A percentile compares a stretch with the other conserved stretches of the same genome.
These are phyloP conservation scores for Campoplex capitator DNA, from an alignment of 2,888 invertebrate species.

Conservation along the genomic window DNA sequence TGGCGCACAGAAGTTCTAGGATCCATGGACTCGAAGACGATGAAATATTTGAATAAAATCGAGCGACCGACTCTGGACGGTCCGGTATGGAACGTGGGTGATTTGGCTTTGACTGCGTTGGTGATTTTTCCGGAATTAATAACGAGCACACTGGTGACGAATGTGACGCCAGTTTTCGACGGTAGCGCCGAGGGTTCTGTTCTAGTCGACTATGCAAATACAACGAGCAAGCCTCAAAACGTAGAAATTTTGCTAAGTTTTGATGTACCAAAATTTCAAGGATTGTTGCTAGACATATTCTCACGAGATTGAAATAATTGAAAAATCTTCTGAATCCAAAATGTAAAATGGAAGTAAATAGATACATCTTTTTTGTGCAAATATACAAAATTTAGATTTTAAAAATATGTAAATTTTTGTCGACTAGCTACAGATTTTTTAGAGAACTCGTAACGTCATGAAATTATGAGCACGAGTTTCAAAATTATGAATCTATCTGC, in stretches of 20 bases:
- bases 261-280: conserved; percentile 54
- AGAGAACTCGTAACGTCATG: too few species aligned
- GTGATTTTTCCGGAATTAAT: conserved; percentile 75
- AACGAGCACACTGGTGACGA: conserved; percentile 58
- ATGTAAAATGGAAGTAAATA: background rate
- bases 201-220: conserved; percentile 74
- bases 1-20: conserved; percentile 86
- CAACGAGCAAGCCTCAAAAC: conserved; percentile 54
- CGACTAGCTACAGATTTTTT: too few species aligned
- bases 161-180: conserved; percentile 73
- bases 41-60: conserved; percentile 85
- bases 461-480: too few species aligned
- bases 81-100: conserved; percentile 73
- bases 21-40: conserved; percentile 79
- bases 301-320: conserved; percentile 9
- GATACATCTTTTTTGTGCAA: background rate
- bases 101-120: conserved; percentile 73
- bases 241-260: conserved; percentile 57
- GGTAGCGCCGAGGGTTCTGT: conserved; percentile 76
- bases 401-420: too few species aligned
- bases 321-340: background rate
- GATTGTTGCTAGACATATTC: conserved; percentile 41
- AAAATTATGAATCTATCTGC: background rate
- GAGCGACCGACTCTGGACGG: conserved; percentile 78
- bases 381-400: too few species aligned